Percentiles rank a stretch among this genome's conserved stretches.
These are phyloP conservation scores for Eristalinus sepulchralis DNA, from an alignment of 2,888 invertebrate species.

Conservation along the genomic window DNA sequence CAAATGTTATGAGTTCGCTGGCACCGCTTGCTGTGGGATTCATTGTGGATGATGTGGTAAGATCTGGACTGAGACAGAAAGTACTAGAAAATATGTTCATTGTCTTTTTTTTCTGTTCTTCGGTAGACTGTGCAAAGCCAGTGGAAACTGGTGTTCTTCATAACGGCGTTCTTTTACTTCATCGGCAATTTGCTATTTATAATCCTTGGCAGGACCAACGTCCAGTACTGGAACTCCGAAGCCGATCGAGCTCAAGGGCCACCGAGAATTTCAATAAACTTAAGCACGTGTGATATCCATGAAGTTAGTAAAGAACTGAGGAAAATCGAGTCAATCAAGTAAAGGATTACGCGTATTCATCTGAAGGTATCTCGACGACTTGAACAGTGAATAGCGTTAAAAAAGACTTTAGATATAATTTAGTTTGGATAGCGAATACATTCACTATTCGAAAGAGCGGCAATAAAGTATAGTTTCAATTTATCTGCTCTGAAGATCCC, in stretches of 20 bases:
- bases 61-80: slow-evolving; percentile 73
- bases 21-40: slow-evolving; percentile 88
- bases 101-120: slow-evolving; percentile 14
- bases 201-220: slow-evolving; percentile 82
- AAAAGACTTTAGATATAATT: no score
- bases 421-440: no score
- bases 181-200: slow-evolving; percentile 83
- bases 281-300: slow-evolving; percentile 43
- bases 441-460: no score
- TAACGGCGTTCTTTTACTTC: slow-evolving; percentile 83
- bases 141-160: slow-evolving; percentile 83
- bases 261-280: slow-evolving; percentile 30
- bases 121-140: slow-evolving; percentile 78
- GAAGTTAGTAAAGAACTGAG: slow-evolving; percentile 10
- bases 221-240: slow-evolving; percentile 84
- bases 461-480: no score
- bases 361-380: not conserved
- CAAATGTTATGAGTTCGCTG: slow-evolving; percentile 90
- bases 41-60: slow-evolving; percentile 86
- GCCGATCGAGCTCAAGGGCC: slow-evolving; percentile 73
- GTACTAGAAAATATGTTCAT: not conserved
- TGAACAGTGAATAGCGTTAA: slow-evolving; percentile 12
- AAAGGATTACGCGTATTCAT: not conserved
- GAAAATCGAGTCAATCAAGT: not conserved
- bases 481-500: no score